Conservation (phyloP, 2,113 vertebrate species). For the Onychostoma macrolepis region DNA sequence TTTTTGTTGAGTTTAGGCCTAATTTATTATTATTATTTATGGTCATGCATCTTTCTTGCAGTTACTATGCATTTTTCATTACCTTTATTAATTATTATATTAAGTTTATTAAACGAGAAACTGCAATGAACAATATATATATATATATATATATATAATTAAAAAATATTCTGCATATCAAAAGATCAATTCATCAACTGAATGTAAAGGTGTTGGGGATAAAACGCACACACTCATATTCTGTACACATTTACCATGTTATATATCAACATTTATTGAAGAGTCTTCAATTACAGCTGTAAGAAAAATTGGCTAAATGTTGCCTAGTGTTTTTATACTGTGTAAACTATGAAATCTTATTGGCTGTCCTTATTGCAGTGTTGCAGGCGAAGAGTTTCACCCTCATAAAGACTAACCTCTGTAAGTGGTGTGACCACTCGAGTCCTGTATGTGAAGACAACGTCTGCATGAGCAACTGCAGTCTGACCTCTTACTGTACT, state of each 20-base stretch:
- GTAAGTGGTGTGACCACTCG: conserved; percentile 85
- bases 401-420: conserved; percentile 82
- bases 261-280: not conserved
- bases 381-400: conserved; percentile 65
- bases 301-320: not conserved
- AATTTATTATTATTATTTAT: not conserved
- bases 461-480: conserved; percentile 86
- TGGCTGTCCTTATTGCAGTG: conserved; percentile 44
- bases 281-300: not conserved
- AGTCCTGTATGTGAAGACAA: conserved; percentile 77
- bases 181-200: too few species aligned
- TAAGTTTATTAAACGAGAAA: too few species aligned
- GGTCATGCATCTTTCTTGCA: not conserved
- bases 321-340: not conserved
- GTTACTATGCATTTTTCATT: not conserved
- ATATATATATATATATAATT: too few species aligned
- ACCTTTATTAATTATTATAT: not conserved
- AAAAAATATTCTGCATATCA: too few species aligned
- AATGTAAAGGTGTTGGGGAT: not conserved
- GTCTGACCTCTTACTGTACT: conserved; percentile 83
- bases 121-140: too few species aligned
- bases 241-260: not conserved
- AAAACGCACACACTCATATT: not conserved
- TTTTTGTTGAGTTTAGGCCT: not conserved
- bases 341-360: not conserved